Percentiles rank a stretch among this genome's conserved stretches.
Evolutionary conservation across 2,797 vertebrate species (phyloP).

Genomic region (Lagorchestes hirsutus): DNA sequence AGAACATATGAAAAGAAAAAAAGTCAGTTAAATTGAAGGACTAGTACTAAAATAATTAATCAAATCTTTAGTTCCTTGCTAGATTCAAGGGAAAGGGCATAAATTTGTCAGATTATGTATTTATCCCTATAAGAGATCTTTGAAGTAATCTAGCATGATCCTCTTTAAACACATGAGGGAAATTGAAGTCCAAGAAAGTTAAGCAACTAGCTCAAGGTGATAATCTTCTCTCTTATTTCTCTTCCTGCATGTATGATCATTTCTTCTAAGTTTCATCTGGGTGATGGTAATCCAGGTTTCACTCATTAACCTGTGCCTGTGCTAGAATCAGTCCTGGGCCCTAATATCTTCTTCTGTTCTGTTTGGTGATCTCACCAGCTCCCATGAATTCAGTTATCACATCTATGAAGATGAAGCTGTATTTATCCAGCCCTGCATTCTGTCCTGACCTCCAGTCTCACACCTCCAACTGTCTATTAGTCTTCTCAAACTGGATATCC

Average conservation of each 20-base stretch:
- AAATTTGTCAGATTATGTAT: neutral
- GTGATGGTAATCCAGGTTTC: neutral
- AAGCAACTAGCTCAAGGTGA: neutral
- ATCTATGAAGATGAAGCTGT: neutral
- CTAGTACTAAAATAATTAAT: neutral
- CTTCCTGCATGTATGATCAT: neutral
- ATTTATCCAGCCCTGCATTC: neutral
- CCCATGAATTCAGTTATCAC: neutral
- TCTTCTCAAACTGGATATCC: no score
- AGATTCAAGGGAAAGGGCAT: neutral
- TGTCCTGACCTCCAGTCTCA: neutral
- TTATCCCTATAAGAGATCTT: neutral
- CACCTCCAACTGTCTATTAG: no score
- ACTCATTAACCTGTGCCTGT: neutral
- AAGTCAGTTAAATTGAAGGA: neutral
- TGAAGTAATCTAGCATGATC: neutral
- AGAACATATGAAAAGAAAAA: neutral
- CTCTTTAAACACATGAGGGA: neutral
- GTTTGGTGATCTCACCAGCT: neutral
- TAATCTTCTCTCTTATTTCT: neutral
- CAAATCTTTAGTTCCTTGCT: neutral
- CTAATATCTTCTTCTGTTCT: neutral
- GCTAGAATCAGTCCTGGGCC: neutral
- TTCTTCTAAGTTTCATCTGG: neutral
- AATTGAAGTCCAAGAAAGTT: neutral